Base-by-base conservation (phyloP, 2,797 vertebrate genomes). In the Tangara arthus region DNA sequence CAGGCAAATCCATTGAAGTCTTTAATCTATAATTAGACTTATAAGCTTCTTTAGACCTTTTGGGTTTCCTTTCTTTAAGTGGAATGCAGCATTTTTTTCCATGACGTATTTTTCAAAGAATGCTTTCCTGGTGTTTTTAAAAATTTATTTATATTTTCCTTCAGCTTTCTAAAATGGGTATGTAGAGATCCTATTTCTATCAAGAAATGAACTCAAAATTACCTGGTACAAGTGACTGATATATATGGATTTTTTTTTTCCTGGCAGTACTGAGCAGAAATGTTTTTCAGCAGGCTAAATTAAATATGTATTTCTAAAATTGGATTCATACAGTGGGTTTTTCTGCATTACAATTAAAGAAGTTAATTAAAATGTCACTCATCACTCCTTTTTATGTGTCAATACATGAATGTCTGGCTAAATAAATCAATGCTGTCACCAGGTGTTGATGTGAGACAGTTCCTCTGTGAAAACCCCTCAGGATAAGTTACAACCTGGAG, bases 11-110 rank as follows among this genome's bases (percentile, higher is more conserved):
- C 1, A 2, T 30, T 86, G 57, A 90, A 80, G 49, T 92, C 37
- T 91, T 93, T 81, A 90, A 73, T 87, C 71, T 93, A 34, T 91
- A 94, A 90, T 94, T 91, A 96, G 69, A 46, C 3, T 71, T 83
- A 55, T 37, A 86, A 86, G 28, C 71, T 80, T 80, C 72, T 90
- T 91, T 61, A 76, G 26, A 52, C 61, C 32, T 87, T 78, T 71
- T 59, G 15, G 39, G 22, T 81, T 86, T 86, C 35, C 18, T 75
- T 77, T 87, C 79, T 64, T 59, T 1, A 53, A 70, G 44, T 8
- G 23, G 35, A 61, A 68, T 69, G 23, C 8, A 44, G 4, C 16
- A 27, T 61, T 69, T 30, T 42, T 46, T 61, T 81, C 53, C 0
- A 0, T 60, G 69, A 68, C 8, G 0, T 50, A 10, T 50, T 94